Evolutionary conservation across 2,797 vertebrate species (phyloP), one percentile per base, ranked within the genome.

Genomic region (Enteromius trimaculatus): DNA sequence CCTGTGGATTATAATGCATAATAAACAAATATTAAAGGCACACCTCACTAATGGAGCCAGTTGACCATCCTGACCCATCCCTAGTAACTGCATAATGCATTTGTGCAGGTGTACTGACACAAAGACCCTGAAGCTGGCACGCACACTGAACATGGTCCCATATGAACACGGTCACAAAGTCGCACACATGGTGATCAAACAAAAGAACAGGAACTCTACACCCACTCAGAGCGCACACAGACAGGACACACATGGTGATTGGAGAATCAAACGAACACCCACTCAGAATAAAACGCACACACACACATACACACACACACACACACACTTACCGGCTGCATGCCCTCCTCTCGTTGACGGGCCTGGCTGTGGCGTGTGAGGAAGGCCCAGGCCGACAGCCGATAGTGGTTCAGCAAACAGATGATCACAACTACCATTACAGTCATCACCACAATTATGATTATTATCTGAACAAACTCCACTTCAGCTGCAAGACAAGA

Each of bases 391-490:
- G 95, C 95, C 0, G 96, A 96, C 81, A 96, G 95, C 84, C 95
- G 95, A 92, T 97, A 97, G 93, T 96, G 95, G 92, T 95, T 97
- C 88, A 96, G 94, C 92, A 96, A 92, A 86, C 96, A 97, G 0
- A 96, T 95, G 92, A 97, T 96, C 91, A 96, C 95, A 83, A 97
- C 95, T 88, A 97, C 96, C 95, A 96, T 96, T 85, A 96, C 96
- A 92, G 96, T 96, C 95, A 96, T 96, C 86, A 96, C 96, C 93
- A 96, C 94, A 89, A 96, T 96, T 83, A 97, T 96, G 90, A 96
- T 92, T 90, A 96, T 94, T 92, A 97, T 96, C 94, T 97, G 95
- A 90, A 97, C 96, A 88, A 97, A 96, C 94, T 97, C 96, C 95
- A 97, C 90, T 92, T 96, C 95, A 91, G 96, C 96, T 97, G 92